Evolutionary conservation across 2,113 vertebrate species (phyloP).

Genomic region (Chrysochloris asiatica): DNA sequence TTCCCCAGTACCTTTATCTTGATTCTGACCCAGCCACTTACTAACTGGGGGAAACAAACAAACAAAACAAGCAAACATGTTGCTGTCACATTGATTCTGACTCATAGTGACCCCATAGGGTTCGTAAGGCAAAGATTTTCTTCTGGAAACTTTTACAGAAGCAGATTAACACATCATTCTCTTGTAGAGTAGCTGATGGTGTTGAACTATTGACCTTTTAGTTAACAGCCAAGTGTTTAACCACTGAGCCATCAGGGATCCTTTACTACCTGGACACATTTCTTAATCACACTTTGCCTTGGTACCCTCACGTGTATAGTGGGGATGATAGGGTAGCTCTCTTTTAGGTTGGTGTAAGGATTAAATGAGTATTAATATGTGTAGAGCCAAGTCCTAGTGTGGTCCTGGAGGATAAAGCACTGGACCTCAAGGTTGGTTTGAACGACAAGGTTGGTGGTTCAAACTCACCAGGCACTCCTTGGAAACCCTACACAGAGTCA

Average conservation of each 20-base stretch:
- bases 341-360: not conserved
- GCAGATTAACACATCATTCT: not conserved
- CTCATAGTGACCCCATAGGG: not conserved
- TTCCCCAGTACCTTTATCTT: not conserved
- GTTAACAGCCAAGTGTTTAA: not conserved
- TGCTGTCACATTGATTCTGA: not conserved
- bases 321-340: not conserved
- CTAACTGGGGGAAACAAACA: not conserved
- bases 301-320: not conserved
- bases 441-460: no score
- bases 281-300: not conserved
- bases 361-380: not conserved
- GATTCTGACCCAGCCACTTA: not conserved
- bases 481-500: no score
- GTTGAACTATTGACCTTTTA: not conserved
- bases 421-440: no score
- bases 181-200: not conserved
- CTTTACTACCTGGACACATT: not conserved
- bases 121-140: no score
- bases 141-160: not conserved
- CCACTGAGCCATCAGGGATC: not conserved
- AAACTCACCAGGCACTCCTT: no score
- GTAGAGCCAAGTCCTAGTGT: no score
- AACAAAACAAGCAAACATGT: not conserved
- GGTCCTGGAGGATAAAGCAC: no score